Conservation (phyloP, 2,113 vertebrate genomes). For the Callipepla squamata region DNA sequence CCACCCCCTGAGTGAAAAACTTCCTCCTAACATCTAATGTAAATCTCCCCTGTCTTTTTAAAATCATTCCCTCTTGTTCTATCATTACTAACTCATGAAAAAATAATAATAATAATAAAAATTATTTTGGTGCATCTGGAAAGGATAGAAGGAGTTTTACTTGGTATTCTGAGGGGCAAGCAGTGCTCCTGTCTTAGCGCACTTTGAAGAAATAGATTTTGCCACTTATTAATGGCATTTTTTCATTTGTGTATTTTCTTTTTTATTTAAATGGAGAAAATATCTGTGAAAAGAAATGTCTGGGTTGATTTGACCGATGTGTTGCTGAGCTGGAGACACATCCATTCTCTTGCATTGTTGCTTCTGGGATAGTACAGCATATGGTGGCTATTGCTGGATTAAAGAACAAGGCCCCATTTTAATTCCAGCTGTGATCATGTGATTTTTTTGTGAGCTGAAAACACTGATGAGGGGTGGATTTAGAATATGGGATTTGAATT, state of each 20-base stretch:
- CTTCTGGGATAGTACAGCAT: slow-evolving; percentile 12
- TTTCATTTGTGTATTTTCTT: not conserved
- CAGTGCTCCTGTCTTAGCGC: not conserved
- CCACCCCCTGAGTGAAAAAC: no score
- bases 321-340: not conserved
- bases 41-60: no score
- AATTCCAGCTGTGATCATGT: not conserved
- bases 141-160: not conserved
- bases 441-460: not conserved
- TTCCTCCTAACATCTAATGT: no score
- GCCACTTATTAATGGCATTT: not conserved
- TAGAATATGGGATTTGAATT: slow-evolving; percentile 39
- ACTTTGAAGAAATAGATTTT: not conserved
- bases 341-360: not conserved
- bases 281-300: not conserved
- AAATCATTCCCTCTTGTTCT: no score
- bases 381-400: slow-evolving; percentile 49
- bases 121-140: not conserved
- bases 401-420: slow-evolving; percentile 16
- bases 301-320: not conserved
- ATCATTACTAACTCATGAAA: no score
- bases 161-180: not conserved
- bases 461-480: slow-evolving; percentile 34
- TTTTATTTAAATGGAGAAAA: not conserved
- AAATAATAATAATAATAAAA: no score